These are phyloP conservation scores for Sphaerophoria rueppellii DNA, from an alignment of 2,888 invertebrate species.

Conservation along the genomic window DNA sequence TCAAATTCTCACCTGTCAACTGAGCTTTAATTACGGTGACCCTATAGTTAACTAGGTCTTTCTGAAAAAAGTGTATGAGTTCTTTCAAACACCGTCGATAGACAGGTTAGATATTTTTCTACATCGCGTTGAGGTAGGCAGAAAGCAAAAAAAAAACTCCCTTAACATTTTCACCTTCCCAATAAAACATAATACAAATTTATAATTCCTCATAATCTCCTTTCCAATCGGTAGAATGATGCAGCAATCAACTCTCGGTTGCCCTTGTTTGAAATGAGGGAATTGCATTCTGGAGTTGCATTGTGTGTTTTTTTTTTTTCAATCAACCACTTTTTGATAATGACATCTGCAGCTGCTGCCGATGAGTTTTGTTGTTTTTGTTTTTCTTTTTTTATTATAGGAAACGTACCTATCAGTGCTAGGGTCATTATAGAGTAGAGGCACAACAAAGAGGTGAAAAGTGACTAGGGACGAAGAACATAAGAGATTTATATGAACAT, in stretches of 20 bases:
- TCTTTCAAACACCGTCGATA: not conserved
- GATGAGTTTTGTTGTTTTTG: constrained; percentile 37
- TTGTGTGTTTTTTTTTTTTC: constrained; percentile 42
- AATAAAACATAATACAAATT: constrained; percentile 10
- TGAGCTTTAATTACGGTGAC: constrained; percentile 1
- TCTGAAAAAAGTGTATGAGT: not conserved
- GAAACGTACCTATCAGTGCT: constrained; percentile 32
- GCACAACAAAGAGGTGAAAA: constrained; percentile 22
- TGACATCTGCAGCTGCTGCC: constrained; percentile 68
- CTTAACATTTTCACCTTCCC: constrained; percentile 7
- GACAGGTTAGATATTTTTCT: not conserved
- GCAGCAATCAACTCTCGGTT: constrained; percentile 38
- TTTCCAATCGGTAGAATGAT: constrained; percentile 3
- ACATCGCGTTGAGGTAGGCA: constrained; percentile 11
- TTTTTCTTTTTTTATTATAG: constrained; percentile 24
- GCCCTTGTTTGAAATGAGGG: constrained; percentile 21
- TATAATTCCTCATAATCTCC: constrained; percentile 37
- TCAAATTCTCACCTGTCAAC: constrained; percentile 16
- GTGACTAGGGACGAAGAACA: not conserved
- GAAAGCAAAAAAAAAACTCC: not conserved
- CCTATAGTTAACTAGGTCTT: constrained; percentile 2
- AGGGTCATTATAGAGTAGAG: constrained; percentile 58
- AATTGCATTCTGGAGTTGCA: constrained; percentile 60
- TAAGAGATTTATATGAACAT: constrained; percentile 36
- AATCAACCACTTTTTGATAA: constrained; percentile 66